Evolutionary conservation across 2,113 vertebrate genomes (phyloP).

Genomic region (Paraplagusia blochii): DNA sequence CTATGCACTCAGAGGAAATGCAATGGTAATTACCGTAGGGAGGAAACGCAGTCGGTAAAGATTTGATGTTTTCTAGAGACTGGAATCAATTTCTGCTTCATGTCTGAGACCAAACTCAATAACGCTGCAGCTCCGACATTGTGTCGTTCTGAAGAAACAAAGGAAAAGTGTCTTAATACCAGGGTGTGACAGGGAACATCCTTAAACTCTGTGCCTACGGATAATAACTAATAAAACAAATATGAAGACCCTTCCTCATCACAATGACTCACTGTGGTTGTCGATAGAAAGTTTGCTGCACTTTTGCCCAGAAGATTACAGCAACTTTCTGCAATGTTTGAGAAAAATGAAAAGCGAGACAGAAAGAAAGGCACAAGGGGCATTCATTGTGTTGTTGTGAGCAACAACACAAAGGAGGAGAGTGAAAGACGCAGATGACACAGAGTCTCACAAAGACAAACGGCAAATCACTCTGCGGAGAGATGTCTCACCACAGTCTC

Average conservation of each 20-base stretch:
- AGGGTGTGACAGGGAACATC: slow-evolving; percentile 27
- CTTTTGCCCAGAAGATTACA: slow-evolving; percentile 24
- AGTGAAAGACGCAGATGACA: too few species aligned
- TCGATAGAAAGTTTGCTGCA: not conserved
- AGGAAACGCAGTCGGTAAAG: slow-evolving; percentile 30
- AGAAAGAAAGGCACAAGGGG: slow-evolving; percentile 27
- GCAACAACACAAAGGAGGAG: slow-evolving; percentile 1
- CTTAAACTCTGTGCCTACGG: slow-evolving; percentile 51
- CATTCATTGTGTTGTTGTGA: slow-evolving; percentile 12
- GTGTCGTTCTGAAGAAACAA: slow-evolving; percentile 9
- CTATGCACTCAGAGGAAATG: not conserved
- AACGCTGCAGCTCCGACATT: slow-evolving; percentile 53
- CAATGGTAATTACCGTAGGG: slow-evolving; percentile 19
- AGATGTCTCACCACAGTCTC: slow-evolving; percentile 25
- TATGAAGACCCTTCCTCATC: slow-evolving; percentile 13
- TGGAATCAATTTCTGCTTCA: slow-evolving; percentile 28
- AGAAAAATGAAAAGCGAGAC: slow-evolving; percentile 26
- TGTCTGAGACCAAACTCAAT: slow-evolving; percentile 39
- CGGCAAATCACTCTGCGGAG: slow-evolving; percentile 33
- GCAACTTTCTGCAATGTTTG: slow-evolving; percentile 22
- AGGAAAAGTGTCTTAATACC: slow-evolving; percentile 37
- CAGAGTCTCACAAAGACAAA: slow-evolving; percentile 22
- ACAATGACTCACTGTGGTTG: too few species aligned
- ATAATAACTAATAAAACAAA: slow-evolving; percentile 47
- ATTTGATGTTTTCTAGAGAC: slow-evolving; percentile 32